phyloP scores from a whole-genome alignment of 2,888 invertebrate species.

The Cheilosia urbana region DNA sequence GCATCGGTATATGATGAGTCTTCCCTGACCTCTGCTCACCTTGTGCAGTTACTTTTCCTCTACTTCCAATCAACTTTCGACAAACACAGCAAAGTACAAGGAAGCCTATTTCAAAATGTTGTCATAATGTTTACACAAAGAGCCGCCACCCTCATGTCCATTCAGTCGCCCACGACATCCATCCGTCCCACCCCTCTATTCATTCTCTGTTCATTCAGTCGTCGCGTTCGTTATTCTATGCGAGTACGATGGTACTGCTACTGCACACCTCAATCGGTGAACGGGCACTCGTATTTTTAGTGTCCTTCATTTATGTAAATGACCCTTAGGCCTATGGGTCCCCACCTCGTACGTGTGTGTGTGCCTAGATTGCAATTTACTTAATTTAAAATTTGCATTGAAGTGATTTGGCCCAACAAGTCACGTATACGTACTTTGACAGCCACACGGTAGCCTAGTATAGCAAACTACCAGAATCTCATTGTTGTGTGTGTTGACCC shows the following conservation, averaged over 20 bases:
- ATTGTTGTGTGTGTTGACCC: constrained; percentile 65
- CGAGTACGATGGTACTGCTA: constrained; percentile 24
- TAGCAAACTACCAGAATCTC: constrained; percentile 49
- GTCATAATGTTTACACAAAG: constrained; percentile 66
- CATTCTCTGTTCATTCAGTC: constrained; percentile 57
- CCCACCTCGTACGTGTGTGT: neutral
- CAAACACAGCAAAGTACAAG: constrained; percentile 34
- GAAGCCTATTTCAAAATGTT: constrained; percentile 60
- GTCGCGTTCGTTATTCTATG: constrained; percentile 42
- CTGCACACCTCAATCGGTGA: neutral
- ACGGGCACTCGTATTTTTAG: constrained; percentile 6
- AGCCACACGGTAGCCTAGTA: constrained; percentile 4
- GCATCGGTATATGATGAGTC: too few species aligned
- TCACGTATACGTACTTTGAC: constrained; percentile 49
- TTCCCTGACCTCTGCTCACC: constrained; percentile 31
- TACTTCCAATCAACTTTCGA: constrained; percentile 16
- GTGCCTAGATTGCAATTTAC: constrained; percentile 68
- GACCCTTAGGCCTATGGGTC: constrained; percentile 44
- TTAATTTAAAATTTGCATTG: constrained; percentile 72
- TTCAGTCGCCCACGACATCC: neutral
- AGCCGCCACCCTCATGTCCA: constrained; percentile 19
- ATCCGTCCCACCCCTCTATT: constrained; percentile 12
- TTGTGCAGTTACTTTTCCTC: constrained; percentile 1
- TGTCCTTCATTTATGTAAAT: constrained; percentile 69
- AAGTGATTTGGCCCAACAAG: constrained; percentile 74